Conservation (phyloP, 2,113 vertebrate species). For the Phaethon lepturus region DNA sequence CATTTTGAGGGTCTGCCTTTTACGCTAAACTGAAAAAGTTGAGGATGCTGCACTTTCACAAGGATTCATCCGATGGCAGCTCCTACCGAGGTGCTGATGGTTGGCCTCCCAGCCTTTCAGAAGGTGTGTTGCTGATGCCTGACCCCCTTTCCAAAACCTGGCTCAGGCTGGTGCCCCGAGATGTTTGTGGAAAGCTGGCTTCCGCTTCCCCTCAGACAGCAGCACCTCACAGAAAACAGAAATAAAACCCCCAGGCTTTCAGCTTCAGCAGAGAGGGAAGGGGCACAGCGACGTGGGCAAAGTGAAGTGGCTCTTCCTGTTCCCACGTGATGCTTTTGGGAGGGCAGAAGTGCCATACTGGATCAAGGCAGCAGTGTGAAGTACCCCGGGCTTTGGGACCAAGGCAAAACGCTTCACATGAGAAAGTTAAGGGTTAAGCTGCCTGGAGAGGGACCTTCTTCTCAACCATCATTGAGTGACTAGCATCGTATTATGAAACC, state of each 20-base stretch:
- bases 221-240: neutral
- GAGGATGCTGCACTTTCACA: neutral
- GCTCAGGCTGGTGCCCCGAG: neutral
- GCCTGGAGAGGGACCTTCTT: neutral
- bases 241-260: neutral
- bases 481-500: neutral
- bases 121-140: neutral
- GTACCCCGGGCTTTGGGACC: neutral
- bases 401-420: neutral
- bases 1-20: neutral
- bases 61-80: neutral
- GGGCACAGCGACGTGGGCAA: accelerated
- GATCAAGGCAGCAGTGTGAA: neutral
- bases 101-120: neutral
- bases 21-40: neutral
- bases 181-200: neutral
- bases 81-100: neutral
- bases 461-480: neutral
- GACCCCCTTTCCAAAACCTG: neutral
- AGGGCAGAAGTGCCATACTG: neutral
- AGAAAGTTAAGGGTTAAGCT: neutral
- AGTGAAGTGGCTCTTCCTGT: neutral
- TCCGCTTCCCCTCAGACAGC: neutral
- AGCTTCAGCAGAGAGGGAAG: neutral
- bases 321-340: neutral